Percentiles rank a stretch among this genome's conserved stretches.
Evolutionary conservation across 2,113 vertebrate species (phyloP).

Genomic region (Haliaeetus leucogaster): DNA sequence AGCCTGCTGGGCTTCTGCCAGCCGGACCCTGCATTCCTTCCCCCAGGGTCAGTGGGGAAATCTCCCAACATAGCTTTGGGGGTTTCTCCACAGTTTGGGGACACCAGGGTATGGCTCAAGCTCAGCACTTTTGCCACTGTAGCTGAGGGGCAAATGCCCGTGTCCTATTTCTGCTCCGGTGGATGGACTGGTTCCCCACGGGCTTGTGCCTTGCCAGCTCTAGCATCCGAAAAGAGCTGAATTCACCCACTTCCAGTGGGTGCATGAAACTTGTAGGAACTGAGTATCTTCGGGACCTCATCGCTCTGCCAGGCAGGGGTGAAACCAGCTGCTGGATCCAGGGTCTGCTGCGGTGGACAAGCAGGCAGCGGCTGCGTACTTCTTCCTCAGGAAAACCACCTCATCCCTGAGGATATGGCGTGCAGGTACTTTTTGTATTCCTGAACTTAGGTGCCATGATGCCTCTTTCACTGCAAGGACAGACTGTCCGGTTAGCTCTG

Average conservation of each 20-base stretch:
- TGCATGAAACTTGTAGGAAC: not conserved
- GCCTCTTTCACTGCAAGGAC: not conserved
- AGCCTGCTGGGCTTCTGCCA: not conserved
- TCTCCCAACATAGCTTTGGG: not conserved
- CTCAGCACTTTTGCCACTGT: not conserved
- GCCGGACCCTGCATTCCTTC: not conserved
- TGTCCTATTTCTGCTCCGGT: not conserved
- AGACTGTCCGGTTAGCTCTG: not conserved
- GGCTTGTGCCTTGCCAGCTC: not conserved
- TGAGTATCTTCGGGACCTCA: not conserved
- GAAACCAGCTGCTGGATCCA: not conserved
- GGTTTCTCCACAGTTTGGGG: not conserved
- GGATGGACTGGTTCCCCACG: not conserved
- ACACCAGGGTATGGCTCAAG: not conserved
- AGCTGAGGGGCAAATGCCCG: not conserved
- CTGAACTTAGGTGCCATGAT: not conserved
- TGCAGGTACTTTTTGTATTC: not conserved
- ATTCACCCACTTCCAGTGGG: not conserved
- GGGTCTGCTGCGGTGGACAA: not conserved
- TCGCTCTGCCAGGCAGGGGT: not conserved
- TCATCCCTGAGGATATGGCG: not conserved
- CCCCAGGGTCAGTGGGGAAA: fast-evolving
- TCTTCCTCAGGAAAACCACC: not conserved
- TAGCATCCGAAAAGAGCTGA: fast-evolving
- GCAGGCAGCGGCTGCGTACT: not conserved